A percentile compares a stretch with the other conserved stretches of the same genome.
phyloP scores from a whole-genome alignment of 2,113 vertebrate genomes.

The Oreochromis aureus region DNA sequence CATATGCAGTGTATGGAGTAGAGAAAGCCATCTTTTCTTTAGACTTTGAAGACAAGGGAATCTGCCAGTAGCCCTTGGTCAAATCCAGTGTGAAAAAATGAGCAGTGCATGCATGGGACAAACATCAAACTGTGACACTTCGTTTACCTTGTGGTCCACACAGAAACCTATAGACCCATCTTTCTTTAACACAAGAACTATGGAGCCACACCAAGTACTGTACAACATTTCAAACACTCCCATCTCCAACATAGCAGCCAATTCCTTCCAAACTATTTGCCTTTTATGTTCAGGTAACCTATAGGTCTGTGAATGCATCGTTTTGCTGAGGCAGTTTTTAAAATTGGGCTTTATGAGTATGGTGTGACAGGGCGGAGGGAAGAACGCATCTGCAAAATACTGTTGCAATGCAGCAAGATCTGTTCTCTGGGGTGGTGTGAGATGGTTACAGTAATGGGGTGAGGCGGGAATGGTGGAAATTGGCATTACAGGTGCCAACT shows the following conservation, averaged over 20 bases:
- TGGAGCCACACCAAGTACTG: neutral
- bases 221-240: neutral
- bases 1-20: neutral
- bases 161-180: neutral
- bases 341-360: neutral
- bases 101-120: neutral
- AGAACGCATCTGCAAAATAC: neutral
- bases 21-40: neutral
- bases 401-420: neutral
- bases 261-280: neutral
- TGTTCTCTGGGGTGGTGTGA: neutral
- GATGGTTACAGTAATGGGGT: neutral
- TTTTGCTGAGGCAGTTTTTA: neutral
- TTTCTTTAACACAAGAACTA: neutral
- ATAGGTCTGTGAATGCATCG: neutral
- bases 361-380: neutral
- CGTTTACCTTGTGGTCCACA: neutral
- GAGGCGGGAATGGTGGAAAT: neutral
- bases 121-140: neutral
- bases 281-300: neutral
- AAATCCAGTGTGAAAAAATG: neutral
- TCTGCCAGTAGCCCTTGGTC: neutral
- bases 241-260: neutral
- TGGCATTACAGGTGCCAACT: neutral
- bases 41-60: neutral